Evolutionary conservation across 2,113 vertebrate genomes (phyloP).

Genomic region (Marmota monax): DNA sequence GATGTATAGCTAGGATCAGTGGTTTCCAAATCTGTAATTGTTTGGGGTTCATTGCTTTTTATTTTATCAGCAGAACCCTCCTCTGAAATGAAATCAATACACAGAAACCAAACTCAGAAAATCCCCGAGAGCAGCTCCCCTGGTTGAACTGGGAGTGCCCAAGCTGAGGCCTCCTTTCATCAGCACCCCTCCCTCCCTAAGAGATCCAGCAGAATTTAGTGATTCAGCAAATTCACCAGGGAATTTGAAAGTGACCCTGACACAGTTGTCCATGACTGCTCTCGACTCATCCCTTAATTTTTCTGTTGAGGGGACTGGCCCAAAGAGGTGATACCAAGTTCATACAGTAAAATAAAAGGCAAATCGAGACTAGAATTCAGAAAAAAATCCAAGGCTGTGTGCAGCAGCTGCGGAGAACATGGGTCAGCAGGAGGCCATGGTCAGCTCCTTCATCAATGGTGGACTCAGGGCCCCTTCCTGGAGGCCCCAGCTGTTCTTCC

Average conservation of each 20-base stretch:
- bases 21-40: neutral
- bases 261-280: neutral
- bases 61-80: neutral
- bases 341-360: neutral
- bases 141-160: neutral
- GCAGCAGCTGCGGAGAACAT: rapidly evolving
- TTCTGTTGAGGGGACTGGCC: neutral
- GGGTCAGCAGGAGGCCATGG: neutral
- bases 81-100: neutral
- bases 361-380: neutral
- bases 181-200: neutral
- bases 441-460: neutral
- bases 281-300: neutral
- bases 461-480: neutral
- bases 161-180: neutral
- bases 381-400: neutral
- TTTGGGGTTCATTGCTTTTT: neutral
- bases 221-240: neutral
- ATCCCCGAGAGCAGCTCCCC: neutral
- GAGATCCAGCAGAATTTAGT: neutral
- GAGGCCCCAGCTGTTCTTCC: neutral
- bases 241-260: neutral
- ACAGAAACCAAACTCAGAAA: neutral
- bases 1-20: neutral
- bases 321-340: neutral